Evolutionary conservation across 2,797 vertebrate genomes (phyloP).

Genomic region (Silurus aristotelis): DNA sequence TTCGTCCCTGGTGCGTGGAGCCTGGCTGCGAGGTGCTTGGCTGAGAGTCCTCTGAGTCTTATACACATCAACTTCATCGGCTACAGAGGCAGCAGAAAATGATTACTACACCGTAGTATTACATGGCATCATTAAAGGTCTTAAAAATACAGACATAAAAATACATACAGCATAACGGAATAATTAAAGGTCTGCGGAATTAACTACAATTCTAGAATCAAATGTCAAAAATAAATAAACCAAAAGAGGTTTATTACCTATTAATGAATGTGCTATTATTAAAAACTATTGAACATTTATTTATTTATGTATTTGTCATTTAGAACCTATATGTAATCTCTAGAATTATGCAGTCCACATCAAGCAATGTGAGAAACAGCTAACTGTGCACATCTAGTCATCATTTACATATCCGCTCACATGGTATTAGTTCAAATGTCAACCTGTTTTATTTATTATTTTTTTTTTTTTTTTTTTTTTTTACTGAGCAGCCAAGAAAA

Average conservation of each 20-base stretch:
- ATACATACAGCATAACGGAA: neutral
- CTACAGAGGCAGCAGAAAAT: constrained; percentile 58
- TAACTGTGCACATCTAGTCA: neutral
- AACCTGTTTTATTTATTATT: neutral
- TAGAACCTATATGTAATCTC: constrained; percentile 26
- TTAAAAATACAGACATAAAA: neutral
- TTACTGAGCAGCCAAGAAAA: constrained; percentile 23
- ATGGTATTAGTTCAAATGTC: constrained; percentile 5
- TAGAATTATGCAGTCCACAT: constrained; percentile 3
- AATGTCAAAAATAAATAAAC: neutral
- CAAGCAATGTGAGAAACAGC: neutral
- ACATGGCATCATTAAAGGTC: neutral
- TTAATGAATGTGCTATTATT: neutral
- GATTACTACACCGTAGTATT: neutral
- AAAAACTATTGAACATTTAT: neutral
- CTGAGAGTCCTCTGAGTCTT: constrained; percentile 59
- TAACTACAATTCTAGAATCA: neutral
- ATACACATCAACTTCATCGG: constrained; percentile 71
- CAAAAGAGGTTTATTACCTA: no score
- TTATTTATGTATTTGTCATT: neutral
- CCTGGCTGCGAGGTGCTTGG: constrained; percentile 27
- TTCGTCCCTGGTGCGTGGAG: constrained; percentile 70
- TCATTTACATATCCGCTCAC: neutral
- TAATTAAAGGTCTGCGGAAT: neutral
- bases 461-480: neutral